Evolutionary conservation across 2,113 vertebrate species (phyloP).

Genomic region (Lepidothrix coronata): DNA sequence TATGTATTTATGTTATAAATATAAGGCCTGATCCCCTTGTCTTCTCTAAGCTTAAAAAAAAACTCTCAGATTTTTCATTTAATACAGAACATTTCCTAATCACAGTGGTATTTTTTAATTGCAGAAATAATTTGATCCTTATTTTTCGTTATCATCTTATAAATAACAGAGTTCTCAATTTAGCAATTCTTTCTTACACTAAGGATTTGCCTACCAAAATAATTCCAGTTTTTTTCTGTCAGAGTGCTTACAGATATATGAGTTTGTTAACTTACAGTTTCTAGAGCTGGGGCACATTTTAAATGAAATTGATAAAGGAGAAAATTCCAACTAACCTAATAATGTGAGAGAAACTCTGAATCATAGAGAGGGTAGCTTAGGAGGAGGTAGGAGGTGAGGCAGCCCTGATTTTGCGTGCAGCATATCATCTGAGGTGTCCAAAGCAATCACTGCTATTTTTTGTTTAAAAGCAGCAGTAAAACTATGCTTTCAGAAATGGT

Average conservation of each 20-base stretch:
- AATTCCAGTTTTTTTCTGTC: not conserved
- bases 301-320: not conserved
- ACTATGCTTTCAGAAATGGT: not conserved
- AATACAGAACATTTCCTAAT: not conserved
- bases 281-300: not conserved
- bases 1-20: not conserved
- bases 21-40: not conserved
- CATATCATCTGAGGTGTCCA: not conserved
- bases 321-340: not conserved
- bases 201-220: not conserved
- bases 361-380: not conserved
- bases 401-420: not conserved
- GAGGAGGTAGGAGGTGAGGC: not conserved
- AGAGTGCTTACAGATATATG: not conserved
- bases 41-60: not conserved
- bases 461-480: conserved; percentile 31
- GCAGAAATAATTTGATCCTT: not conserved
- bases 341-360: not conserved
- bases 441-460: conserved; percentile 18
- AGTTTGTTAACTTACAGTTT: not conserved
- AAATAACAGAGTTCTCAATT: not conserved
- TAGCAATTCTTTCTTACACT: not conserved
- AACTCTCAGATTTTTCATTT: not conserved
- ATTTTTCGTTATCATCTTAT: not conserved
- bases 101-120: not conserved